A percentile compares a stretch with the other conserved stretches of the same genome.
Conservation (phyloP, 2,888 invertebrate genomes). For the Poecilobothrus nobilitatus region DNA sequence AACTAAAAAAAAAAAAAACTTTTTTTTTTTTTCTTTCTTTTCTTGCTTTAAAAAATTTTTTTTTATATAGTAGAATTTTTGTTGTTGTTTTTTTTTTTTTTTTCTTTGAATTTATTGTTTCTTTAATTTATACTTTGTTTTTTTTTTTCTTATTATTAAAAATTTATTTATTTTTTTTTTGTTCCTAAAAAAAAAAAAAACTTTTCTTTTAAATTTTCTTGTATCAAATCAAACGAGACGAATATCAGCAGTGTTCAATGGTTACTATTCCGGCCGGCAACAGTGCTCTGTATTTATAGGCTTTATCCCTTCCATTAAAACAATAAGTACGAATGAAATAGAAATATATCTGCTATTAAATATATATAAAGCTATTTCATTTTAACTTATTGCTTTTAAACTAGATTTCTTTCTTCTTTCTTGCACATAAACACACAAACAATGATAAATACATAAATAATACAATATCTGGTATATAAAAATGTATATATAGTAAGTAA, state of each 20-base stretch:
- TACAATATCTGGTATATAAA: no score
- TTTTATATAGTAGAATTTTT: no score
- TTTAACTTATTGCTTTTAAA: neutral
- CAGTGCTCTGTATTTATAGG: slow-evolving; percentile 36
- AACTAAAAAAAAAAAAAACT: no score
- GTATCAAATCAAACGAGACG: slow-evolving; percentile 26
- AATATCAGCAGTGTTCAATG: slow-evolving; percentile 39
- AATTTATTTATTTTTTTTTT: neutral
- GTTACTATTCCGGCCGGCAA: slow-evolving; percentile 44
- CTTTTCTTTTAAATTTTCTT: slow-evolving; percentile 17
- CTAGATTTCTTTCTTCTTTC: neutral
- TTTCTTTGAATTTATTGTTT: neutral
- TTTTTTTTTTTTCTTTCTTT: no score
- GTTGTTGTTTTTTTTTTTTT: neutral
- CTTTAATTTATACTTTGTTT: no score
- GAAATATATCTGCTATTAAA: neutral
- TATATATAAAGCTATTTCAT: neutral
- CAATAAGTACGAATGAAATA: neutral
- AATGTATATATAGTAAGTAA: no score
- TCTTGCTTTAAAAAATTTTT: no score
- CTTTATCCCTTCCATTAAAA: slow-evolving; percentile 18
- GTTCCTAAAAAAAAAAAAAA: no score
- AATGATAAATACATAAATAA: no score
- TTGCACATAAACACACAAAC: neutral
- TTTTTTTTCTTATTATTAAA: neutral